phyloP scores from a whole-genome alignment of 2,113 vertebrate genomes.

The Myotis brandtii region DNA sequence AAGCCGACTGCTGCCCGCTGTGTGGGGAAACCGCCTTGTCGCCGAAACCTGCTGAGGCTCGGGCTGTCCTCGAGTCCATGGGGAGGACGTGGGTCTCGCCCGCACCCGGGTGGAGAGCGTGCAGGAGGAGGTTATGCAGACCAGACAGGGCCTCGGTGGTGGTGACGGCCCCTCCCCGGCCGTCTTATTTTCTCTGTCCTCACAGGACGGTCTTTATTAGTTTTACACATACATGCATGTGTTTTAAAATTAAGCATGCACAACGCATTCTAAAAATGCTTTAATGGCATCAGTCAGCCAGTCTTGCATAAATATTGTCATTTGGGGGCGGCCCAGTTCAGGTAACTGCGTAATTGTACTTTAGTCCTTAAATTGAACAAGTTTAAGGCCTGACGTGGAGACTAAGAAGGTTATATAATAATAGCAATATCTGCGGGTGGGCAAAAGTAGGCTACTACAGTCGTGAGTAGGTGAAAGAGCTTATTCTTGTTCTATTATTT shows the following conservation, averaged over 20 bases:
- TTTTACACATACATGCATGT: constrained; percentile 50
- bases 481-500: neutral
- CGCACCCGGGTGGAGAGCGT: neutral
- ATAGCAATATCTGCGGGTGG: neutral
- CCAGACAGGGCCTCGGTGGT: neutral
- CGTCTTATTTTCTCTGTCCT: neutral
- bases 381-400: neutral
- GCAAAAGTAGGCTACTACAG: neutral
- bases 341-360: neutral
- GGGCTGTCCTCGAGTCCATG: neutral
- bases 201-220: constrained; percentile 20
- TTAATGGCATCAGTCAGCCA: neutral
- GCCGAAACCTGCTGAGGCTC: neutral
- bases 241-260: constrained; percentile 57
- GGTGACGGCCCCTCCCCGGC: neutral
- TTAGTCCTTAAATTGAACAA: neutral
- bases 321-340: neutral
- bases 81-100: neutral
- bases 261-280: neutral
- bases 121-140: neutral
- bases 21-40: too few relatives aligned
- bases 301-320: constrained; percentile 18
- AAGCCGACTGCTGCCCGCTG: neutral
- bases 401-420: neutral
- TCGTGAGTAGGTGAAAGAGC: neutral